Percentiles rank a stretch among this genome's conserved stretches.
These are phyloP conservation scores for Rhabditoides inermis DNA, from an alignment of 2,888 invertebrate species.

Conservation along the genomic window DNA sequence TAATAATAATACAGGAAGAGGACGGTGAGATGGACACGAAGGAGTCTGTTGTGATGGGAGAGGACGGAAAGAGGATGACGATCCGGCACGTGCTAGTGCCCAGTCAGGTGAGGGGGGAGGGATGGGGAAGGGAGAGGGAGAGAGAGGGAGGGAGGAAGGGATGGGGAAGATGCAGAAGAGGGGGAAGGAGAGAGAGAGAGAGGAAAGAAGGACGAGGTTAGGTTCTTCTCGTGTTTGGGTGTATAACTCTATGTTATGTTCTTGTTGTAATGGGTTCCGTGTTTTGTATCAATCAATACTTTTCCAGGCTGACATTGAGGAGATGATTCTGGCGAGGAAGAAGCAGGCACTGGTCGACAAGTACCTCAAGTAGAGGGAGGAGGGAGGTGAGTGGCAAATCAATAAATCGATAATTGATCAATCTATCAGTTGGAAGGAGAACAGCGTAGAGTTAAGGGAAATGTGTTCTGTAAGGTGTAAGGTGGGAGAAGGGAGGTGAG, in stretches of 20 bases:
- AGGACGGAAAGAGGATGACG: slow-evolving; percentile 46
- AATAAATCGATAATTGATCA: neutral
- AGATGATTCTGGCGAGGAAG: slow-evolving; percentile 76
- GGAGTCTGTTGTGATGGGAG: slow-evolving; percentile 44
- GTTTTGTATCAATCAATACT: slow-evolving; percentile 12
- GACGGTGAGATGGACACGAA: slow-evolving; percentile 50
- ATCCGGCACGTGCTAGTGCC: slow-evolving; percentile 49
- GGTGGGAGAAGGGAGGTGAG: neutral
- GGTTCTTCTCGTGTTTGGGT: too few relatives aligned
- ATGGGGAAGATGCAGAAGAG: too few relatives aligned
- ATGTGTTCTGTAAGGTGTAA: neutral
- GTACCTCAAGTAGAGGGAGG: slow-evolving; percentile 54
- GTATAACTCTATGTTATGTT: neutral
- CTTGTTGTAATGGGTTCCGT: neutral
- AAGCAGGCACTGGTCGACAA: slow-evolving; percentile 82
- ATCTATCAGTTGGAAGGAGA: neutral
- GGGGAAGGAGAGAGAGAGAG: too few relatives aligned
- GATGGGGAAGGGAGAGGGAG: too few relatives aligned
- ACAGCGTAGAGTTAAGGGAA: neutral
- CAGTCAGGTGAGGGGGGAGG: neutral
- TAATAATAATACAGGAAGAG: slow-evolving; percentile 52
- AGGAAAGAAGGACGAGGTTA: too few relatives aligned
- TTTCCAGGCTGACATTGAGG: slow-evolving; percentile 61
- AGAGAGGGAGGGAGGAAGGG: too few relatives aligned
- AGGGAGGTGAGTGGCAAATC: neutral